Conservation (phyloP, 2,888 invertebrate species). For the Pharmacophagus antenor region DNA sequence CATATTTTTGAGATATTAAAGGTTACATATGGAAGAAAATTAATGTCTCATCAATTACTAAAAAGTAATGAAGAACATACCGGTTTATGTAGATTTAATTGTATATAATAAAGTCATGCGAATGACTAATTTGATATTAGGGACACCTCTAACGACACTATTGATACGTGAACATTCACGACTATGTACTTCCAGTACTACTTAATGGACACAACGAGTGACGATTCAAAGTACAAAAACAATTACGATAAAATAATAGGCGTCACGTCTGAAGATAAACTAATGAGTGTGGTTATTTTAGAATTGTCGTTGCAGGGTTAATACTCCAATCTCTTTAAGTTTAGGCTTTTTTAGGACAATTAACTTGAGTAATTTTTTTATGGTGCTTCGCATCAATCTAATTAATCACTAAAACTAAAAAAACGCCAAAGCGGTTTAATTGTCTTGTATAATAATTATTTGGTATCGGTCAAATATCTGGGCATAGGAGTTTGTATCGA, state of each 20-base stretch:
- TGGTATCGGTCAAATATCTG: too few relatives aligned
- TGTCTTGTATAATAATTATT: too few relatives aligned
- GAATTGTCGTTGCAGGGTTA: conserved; percentile 21
- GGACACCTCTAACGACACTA: conserved; percentile 18
- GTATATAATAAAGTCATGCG: neutral
- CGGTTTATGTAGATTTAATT: neutral
- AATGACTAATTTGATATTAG: conserved; percentile 22
- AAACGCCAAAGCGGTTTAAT: too few relatives aligned
- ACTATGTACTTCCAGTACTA: neutral
- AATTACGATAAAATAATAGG: conserved; percentile 51
- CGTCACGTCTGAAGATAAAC: conserved; percentile 50
- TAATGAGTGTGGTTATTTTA: conserved; percentile 42
- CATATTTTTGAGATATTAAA: too few relatives aligned
- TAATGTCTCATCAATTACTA: neutral
- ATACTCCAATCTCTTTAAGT: conserved; percentile 16
- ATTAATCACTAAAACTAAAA: too few relatives aligned
- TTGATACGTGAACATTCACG: conserved; percentile 9
- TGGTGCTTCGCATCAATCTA: neutral
- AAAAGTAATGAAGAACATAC: neutral
- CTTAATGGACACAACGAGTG: conserved; percentile 33
- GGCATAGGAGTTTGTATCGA: too few relatives aligned
- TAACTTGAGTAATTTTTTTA: neutral
- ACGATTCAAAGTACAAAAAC: conserved; percentile 51
- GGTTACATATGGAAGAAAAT: too few relatives aligned
- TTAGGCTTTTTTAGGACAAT: conserved; percentile 20